Evolutionary conservation across 2,888 invertebrate species (phyloP).

Genomic region (Sycophila texana): DNA sequence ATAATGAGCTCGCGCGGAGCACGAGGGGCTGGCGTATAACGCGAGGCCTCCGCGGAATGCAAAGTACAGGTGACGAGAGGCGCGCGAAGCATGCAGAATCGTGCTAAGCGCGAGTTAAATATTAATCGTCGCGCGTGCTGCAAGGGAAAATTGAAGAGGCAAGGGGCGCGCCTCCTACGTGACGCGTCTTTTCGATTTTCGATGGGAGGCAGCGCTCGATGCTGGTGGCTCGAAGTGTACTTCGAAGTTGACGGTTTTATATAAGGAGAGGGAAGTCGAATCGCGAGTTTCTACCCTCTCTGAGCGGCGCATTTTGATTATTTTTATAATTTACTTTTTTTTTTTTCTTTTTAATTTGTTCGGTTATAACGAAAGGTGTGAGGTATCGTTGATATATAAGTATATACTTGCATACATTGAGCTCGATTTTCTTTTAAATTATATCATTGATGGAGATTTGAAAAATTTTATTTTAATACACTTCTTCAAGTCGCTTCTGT

Average conservation of each 20-base stretch:
- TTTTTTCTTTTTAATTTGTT: neutral
- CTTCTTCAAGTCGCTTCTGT: too few species aligned
- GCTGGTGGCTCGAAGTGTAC: neutral
- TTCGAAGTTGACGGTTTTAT: neutral
- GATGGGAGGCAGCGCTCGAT: slow-evolving; percentile 9
- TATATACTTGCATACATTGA: too few species aligned
- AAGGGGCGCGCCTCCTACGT: neutral
- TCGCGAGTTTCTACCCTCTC: neutral
- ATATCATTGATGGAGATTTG: too few species aligned
- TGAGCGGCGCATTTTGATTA: neutral
- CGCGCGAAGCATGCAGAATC: slow-evolving; percentile 35
- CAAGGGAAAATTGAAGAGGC: neutral
- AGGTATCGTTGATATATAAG: too few species aligned
- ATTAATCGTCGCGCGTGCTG: slow-evolving; percentile 44
- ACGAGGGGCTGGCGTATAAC: neutral
- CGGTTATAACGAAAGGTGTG: too few species aligned
- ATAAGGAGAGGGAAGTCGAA: neutral
- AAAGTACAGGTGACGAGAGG: slow-evolving; percentile 16
- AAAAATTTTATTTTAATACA: too few species aligned
- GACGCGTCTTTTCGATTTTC: neutral
- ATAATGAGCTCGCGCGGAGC: neutral
- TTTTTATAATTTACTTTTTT: too few species aligned
- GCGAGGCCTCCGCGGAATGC: slow-evolving; percentile 19
- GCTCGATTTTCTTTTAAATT: too few species aligned
- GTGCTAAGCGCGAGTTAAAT: slow-evolving; percentile 49